phyloP scores from a whole-genome alignment of 2,113 vertebrate genomes.

The Eurypyga helias region DNA sequence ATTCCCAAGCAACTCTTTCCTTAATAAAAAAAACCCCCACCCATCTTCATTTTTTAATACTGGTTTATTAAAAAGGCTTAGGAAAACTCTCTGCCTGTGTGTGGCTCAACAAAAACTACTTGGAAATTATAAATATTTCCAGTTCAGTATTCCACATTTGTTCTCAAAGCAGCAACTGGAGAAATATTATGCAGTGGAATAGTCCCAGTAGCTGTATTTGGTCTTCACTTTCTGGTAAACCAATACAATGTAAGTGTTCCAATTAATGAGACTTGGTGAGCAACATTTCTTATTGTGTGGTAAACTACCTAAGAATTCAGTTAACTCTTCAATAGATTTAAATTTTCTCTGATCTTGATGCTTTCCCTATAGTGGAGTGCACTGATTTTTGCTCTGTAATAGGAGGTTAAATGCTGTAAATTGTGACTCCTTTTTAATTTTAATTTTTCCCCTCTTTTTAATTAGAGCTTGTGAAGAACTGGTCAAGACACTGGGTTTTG shows the following conservation, averaged over 20 bases:
- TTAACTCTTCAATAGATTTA: background rate
- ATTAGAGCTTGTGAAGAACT: constrained; percentile 96
- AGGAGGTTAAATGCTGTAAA: background rate
- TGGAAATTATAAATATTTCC: background rate
- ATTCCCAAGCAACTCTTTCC: background rate
- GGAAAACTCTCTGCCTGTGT: background rate
- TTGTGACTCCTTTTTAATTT: background rate
- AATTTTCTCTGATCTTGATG: background rate
- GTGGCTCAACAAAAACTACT: background rate
- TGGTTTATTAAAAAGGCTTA: background rate
- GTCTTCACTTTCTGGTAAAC: background rate
- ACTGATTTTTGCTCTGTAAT: background rate
- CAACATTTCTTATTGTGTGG: background rate
- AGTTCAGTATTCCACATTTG: background rate
- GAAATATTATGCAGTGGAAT: background rate
- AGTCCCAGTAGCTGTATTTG: background rate
- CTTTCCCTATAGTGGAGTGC: background rate
- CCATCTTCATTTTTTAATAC: background rate
- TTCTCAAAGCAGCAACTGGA: background rate
- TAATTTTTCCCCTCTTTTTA: background rate
- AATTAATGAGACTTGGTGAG: background rate
- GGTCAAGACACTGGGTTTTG: constrained; percentile 91
- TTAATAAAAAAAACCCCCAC: background rate
- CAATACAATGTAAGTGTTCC: background rate
- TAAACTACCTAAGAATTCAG: background rate